Conservation (phyloP, 92 coral and sea anemone species). For the Umimayanthus chanpuru region DNA sequence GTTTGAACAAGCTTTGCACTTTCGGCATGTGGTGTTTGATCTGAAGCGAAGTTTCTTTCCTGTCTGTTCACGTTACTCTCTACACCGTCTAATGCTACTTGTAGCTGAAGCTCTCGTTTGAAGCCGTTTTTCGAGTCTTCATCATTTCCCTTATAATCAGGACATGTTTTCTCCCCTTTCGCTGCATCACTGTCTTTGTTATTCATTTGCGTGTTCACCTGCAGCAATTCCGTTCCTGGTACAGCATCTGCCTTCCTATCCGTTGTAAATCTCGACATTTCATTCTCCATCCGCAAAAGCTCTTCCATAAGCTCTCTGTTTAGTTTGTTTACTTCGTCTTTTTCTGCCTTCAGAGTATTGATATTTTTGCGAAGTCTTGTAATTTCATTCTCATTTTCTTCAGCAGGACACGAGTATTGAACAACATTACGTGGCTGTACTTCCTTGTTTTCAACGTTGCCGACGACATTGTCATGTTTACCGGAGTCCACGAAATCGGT, state of each 20-base stretch:
- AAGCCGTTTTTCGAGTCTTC: background rate
- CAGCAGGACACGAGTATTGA: background rate
- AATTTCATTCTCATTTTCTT: background rate
- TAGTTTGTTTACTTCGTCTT: background rate
- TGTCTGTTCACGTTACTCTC: background rate
- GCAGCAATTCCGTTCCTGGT: no score
- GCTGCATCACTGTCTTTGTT: constrained; percentile 1
- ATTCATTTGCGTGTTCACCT: background rate
- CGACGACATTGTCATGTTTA: background rate
- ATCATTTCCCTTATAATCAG: background rate
- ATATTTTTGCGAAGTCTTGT: background rate
- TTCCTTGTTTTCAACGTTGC: background rate
- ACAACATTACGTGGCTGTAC: background rate
- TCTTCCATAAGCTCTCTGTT: constrained; percentile 14
- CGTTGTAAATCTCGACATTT: background rate
- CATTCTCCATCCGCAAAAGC: background rate
- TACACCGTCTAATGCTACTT: background rate
- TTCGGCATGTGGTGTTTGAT: background rate
- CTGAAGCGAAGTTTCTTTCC: background rate
- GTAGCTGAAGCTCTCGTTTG: background rate
- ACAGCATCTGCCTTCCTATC: background rate
- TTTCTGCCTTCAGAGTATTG: background rate
- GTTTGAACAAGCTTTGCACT: background rate
- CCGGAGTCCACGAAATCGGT: constrained; percentile 14
- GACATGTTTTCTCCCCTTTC: background rate